Conservation (phyloP, 2,888 invertebrate genomes). For the Conops quadrifasciatus region DNA sequence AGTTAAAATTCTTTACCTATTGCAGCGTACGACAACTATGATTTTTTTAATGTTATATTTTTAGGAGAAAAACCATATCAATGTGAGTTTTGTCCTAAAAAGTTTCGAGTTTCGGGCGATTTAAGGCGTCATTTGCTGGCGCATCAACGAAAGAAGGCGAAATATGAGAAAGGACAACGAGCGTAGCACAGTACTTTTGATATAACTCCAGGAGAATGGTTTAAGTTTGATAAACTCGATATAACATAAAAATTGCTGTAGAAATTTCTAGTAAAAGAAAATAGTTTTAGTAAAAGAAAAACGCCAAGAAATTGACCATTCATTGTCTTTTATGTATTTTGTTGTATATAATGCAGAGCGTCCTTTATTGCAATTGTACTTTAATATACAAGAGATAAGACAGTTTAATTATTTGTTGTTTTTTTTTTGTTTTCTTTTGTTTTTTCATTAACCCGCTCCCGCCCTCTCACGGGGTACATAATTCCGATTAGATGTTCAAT, state of each 20-base stretch:
- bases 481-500: slow-evolving; percentile 26
- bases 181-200: background rate
- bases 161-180: slow-evolving; percentile 28
- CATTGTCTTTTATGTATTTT: background rate
- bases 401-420: slow-evolving; percentile 15
- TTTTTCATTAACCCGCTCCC: slow-evolving; percentile 5
- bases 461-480: slow-evolving; percentile 18
- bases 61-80: slow-evolving; percentile 80
- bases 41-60: too few relatives aligned
- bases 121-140: slow-evolving; percentile 81
- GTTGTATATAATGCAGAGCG: slow-evolving; percentile 54
- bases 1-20: background rate
- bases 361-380: slow-evolving; percentile 52
- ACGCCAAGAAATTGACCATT: background rate
- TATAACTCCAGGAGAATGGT: too few relatives aligned
- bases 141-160: slow-evolving; percentile 67
- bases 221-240: too few relatives aligned
- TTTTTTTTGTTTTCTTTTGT: slow-evolving; percentile 11
- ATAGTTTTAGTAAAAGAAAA: background rate
- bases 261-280: slow-evolving; percentile 20
- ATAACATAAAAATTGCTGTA: slow-evolving; percentile 11
- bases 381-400: slow-evolving; percentile 43
- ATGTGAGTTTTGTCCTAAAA: slow-evolving; percentile 80
- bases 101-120: slow-evolving; percentile 84
- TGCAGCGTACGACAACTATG: too few relatives aligned